Evolutionary conservation across 2,113 vertebrate genomes (phyloP).

Genomic region (cat (Felis catus)): DNA sequence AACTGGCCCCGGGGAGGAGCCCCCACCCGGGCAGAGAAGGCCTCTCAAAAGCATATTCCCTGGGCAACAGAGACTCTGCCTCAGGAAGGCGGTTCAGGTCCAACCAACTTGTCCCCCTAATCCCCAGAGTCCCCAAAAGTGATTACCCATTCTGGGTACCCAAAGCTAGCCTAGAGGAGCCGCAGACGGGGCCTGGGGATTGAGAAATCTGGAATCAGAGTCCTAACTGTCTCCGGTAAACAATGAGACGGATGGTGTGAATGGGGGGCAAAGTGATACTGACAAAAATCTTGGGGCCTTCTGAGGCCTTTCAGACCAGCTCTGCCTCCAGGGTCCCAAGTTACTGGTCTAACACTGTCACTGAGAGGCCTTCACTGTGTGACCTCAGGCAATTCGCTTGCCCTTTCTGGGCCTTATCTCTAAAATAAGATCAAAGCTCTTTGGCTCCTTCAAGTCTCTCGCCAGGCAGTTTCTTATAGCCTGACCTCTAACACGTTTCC

Average conservation of each 20-base stretch:
- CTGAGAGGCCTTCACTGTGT: background rate
- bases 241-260: accelerated
- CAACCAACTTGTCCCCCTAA: accelerated
- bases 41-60: accelerated
- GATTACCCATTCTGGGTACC: too few relatives aligned
- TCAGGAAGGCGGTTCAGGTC: background rate
- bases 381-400: background rate
- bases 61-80: too few relatives aligned
- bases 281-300: background rate
- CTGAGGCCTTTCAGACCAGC: background rate
- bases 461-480: background rate
- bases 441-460: background rate
- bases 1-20: background rate
- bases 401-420: background rate
- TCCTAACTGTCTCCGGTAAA: background rate
- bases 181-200: too few relatives aligned
- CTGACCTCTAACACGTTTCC: background rate
- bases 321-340: background rate
- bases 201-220: too few relatives aligned
- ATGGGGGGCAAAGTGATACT: accelerated
- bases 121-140: background rate
- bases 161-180: too few relatives aligned
- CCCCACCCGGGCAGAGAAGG: background rate
- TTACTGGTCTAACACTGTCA: background rate
- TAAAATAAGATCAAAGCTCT: background rate